A percentile compares a stretch with the other conserved stretches of the same genome.
phyloP scores from a whole-genome alignment of 2,888 invertebrate genomes.

The Idaea straminata region DNA sequence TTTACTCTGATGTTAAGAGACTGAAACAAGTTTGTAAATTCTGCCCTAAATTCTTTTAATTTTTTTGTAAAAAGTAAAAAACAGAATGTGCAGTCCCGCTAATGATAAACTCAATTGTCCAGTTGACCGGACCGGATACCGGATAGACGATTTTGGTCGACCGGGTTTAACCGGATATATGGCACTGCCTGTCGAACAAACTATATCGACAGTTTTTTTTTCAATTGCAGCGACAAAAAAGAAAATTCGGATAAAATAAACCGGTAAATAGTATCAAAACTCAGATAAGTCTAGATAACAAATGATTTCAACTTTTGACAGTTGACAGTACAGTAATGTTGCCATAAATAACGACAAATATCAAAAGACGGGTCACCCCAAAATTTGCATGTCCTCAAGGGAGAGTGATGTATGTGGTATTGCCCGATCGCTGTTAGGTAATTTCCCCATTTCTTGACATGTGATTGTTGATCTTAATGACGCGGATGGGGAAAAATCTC shows the following conservation, averaged over 20 bases:
- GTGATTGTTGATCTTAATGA: conserved; percentile 3
- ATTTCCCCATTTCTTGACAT: conserved; percentile 4
- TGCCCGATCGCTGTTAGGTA: neutral
- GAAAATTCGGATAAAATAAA: neutral
- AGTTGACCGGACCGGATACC: conserved; percentile 48
- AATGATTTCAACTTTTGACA: conserved; percentile 5
- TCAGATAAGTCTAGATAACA: neutral
- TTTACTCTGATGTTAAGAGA: too few species aligned
- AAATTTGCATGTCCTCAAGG: conserved; percentile 4
- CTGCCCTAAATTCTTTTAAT: neutral
- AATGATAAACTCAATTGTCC: conserved; percentile 41
- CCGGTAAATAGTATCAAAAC: neutral
- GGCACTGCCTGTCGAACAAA: conserved; percentile 19
- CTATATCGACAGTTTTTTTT: conserved; percentile 7
- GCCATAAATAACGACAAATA: conserved; percentile 1
- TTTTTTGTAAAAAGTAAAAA: neutral
- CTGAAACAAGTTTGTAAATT: too few species aligned
- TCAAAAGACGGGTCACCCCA: neutral
- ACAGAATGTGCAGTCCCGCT: conserved; percentile 31
- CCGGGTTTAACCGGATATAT: conserved; percentile 49
- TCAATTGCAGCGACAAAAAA: neutral
- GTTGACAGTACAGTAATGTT: conserved; percentile 13
- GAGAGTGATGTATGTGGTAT: conserved; percentile 1
- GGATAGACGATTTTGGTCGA: conserved; percentile 38
- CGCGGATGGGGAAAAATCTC: conserved; percentile 1